Percentiles rank a stretch among this genome's conserved stretches.
phyloP scores from a whole-genome alignment of 1,140 invertebrate species.

The Zaprionus davidi region DNA sequence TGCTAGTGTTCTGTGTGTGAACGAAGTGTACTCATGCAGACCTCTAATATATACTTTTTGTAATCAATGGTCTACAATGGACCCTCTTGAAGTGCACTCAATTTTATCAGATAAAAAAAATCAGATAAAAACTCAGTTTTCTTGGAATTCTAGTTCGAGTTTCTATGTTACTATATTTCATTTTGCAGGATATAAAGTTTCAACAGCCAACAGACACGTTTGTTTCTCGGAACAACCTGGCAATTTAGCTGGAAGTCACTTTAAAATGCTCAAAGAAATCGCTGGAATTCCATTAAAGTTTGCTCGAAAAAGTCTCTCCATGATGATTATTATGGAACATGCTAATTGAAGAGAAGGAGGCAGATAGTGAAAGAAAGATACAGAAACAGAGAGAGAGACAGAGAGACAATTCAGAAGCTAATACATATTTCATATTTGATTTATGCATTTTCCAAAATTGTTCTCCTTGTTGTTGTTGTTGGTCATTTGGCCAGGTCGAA shows the following conservation, averaged over 20 bases:
- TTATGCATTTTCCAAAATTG: constrained; percentile 65
- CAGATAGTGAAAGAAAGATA: not conserved
- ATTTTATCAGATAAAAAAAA: too few relatives aligned
- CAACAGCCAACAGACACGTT: too few relatives aligned
- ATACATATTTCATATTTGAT: constrained; percentile 73
- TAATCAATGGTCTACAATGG: too few relatives aligned
- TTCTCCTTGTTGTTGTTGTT: constrained; percentile 15
- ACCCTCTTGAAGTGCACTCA: too few relatives aligned
- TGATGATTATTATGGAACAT: constrained; percentile 63
- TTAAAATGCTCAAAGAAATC: constrained; percentile 10
- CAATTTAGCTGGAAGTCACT: not conserved
- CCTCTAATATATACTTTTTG: too few relatives aligned
- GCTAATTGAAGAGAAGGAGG: constrained; percentile 61
- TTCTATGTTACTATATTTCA: too few relatives aligned
- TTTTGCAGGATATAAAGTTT: too few relatives aligned
- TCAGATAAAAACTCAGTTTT: too few relatives aligned
- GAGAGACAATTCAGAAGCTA: constrained; percentile 56
- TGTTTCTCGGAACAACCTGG: too few relatives aligned
- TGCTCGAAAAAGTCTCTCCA: not conserved
- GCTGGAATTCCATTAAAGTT: constrained; percentile 38
- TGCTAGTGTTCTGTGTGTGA: too few relatives aligned
- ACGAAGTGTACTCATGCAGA: too few relatives aligned
- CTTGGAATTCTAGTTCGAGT: too few relatives aligned
- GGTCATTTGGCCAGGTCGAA: constrained; percentile 28
- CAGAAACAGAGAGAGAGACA: not conserved